phyloP scores from a whole-genome alignment of 1,140 invertebrate species.

The Asbolus verrucosus region DNA sequence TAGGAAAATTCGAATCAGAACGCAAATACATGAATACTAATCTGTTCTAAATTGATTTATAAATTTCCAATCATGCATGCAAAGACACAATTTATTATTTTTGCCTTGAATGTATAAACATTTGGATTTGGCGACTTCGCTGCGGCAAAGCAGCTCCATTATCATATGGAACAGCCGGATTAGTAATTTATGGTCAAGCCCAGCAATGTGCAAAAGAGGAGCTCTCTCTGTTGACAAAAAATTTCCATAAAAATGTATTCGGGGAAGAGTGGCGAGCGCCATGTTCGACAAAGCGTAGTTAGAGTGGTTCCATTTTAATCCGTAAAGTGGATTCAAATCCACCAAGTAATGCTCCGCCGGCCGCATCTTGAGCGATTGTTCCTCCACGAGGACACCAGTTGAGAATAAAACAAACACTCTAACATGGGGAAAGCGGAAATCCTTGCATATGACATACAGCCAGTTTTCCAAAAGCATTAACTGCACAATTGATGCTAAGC shows the following conservation, averaged over 20 bases:
- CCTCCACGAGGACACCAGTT: constrained; percentile 23
- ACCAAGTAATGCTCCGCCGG: constrained; percentile 49
- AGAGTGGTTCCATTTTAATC: constrained; percentile 51
- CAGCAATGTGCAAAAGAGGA: not conserved
- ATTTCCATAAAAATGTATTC: constrained; percentile 45
- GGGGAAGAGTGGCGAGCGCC: constrained; percentile 15
- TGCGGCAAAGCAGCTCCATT: no score
- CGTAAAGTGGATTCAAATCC: constrained; percentile 55
- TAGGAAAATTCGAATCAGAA: no score
- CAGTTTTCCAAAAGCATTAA: constrained; percentile 47
- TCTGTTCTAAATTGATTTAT: no score
- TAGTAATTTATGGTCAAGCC: constrained; percentile 35
- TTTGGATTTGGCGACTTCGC: no score
- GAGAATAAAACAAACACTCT: constrained; percentile 18
- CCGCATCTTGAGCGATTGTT: constrained; percentile 46
- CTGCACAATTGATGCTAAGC: constrained; percentile 53
- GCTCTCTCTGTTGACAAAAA: constrained; percentile 19
- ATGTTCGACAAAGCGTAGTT: constrained; percentile 51
- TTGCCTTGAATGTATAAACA: no score
- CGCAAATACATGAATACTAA: no score
- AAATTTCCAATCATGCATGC: no score
- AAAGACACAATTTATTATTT: no score
- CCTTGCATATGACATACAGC: constrained; percentile 38
- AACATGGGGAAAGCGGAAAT: constrained; percentile 7
- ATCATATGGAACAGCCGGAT: no score